Conservation (phyloP, 2,888 invertebrate species). For the Creontiades dilutus region DNA sequence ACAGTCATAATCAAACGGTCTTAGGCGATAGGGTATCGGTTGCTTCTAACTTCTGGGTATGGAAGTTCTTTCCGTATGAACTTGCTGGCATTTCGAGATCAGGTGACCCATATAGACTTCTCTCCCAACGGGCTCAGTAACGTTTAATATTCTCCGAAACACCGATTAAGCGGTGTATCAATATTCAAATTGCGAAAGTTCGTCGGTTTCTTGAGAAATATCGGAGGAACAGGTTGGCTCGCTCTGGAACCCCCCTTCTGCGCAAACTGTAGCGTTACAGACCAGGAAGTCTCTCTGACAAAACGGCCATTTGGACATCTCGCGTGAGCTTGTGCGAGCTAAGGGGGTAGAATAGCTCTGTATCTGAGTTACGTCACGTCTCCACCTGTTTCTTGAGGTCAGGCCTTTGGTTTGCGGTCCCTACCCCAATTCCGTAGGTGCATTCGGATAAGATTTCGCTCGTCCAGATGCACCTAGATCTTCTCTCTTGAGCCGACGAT, state of each 20-base stretch:
- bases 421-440: background rate
- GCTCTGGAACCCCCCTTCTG: background rate
- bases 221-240: background rate
- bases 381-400: background rate
- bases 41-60: no score
- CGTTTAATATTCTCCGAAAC: conserved; percentile 7
- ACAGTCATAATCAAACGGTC: no score
- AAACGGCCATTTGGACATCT: conserved; percentile 12
- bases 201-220: background rate
- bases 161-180: conserved; percentile 20
- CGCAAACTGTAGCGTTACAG: conserved; percentile 14
- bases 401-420: background rate
- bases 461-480: no score
- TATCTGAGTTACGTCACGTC: background rate
- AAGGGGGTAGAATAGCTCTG: background rate
- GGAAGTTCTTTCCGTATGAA: no score
- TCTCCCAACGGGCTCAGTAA: background rate
- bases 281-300: conserved; percentile 16
- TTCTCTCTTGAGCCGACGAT: no score
- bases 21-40: no score
- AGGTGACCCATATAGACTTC: background rate
- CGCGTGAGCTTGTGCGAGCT: background rate
- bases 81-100: no score
- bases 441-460: no score
- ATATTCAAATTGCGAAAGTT: conserved; percentile 7